A percentile compares a stretch with the other conserved stretches of the same genome.
phyloP scores from a whole-genome alignment of 2,888 invertebrate species.

The Ophion slaviceki region DNA sequence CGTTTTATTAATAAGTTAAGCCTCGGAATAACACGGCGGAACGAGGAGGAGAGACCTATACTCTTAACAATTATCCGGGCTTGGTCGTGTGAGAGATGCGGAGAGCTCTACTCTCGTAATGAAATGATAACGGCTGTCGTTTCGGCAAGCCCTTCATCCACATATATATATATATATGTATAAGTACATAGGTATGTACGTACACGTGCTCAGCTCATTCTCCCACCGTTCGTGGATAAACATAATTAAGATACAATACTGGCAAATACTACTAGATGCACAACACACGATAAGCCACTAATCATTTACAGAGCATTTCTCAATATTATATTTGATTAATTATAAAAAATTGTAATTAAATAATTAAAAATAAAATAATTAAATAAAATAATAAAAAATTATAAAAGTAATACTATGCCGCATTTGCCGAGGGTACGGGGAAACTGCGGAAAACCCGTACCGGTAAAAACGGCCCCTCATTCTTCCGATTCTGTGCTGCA shows the following conservation, averaged over 20 bases:
- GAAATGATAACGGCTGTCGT: slow-evolving; percentile 77
- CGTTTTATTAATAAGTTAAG: slow-evolving; percentile 81
- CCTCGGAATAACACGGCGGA: slow-evolving; percentile 72
- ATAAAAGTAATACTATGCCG: too few species aligned
- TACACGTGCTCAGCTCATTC: not conserved
- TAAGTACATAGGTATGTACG: not conserved
- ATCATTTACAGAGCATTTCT: not conserved
- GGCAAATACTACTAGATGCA: not conserved
- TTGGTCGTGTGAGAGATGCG: slow-evolving; percentile 60
- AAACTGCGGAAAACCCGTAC: too few species aligned
- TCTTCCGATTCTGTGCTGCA: too few species aligned
- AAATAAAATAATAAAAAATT: too few species aligned
- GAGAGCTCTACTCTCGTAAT: slow-evolving; percentile 71
- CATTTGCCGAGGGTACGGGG: too few species aligned
- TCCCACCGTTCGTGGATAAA: not conserved
- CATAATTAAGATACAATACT: not conserved
- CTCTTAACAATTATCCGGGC: slow-evolving; percentile 79
- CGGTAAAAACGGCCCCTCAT: too few species aligned
- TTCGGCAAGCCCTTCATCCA: slow-evolving; percentile 52
- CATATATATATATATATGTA: not conserved
- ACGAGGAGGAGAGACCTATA: slow-evolving; percentile 69
- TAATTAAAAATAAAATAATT: too few species aligned
- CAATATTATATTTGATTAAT: not conserved
- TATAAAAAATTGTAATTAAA: not conserved
- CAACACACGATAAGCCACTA: not conserved